phyloP scores from a whole-genome alignment of 2,113 vertebrate species.

The Balaeniceps rex region DNA sequence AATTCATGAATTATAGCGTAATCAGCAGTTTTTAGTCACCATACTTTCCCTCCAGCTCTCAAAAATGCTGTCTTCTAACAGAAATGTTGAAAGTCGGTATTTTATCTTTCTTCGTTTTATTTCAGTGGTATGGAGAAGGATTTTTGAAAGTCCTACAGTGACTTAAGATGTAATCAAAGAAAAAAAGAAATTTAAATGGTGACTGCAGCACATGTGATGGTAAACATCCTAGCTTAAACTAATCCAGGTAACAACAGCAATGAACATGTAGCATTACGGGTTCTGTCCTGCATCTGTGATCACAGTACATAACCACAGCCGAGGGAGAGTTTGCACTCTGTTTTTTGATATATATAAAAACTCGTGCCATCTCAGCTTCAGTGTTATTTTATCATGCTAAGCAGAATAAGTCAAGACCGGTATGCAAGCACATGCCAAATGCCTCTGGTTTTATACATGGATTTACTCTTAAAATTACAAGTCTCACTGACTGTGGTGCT shows the following conservation, averaged over 20 bases:
- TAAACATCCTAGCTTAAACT: neutral
- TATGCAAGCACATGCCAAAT: neutral
- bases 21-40: neutral
- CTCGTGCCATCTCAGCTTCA: neutral
- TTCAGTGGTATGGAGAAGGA: neutral
- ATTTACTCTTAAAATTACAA: neutral
- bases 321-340: neutral
- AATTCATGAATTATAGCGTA: neutral
- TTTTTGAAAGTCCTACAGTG: neutral
- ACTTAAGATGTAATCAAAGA: neutral
- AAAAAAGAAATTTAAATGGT: neutral
- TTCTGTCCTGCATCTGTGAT: neutral
- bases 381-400: neutral
- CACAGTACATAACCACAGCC: neutral
- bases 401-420: neutral
- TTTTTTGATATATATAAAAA: neutral
- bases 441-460: neutral
- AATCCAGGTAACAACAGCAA: neutral
- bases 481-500: neutral
- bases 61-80: neutral
- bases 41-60: neutral
- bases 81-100: neutral
- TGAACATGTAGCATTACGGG: neutral
- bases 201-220: accelerated
- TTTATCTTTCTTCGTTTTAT: neutral